Conservation (phyloP, 2,888 invertebrate genomes). For the Synergus japonicus region DNA sequence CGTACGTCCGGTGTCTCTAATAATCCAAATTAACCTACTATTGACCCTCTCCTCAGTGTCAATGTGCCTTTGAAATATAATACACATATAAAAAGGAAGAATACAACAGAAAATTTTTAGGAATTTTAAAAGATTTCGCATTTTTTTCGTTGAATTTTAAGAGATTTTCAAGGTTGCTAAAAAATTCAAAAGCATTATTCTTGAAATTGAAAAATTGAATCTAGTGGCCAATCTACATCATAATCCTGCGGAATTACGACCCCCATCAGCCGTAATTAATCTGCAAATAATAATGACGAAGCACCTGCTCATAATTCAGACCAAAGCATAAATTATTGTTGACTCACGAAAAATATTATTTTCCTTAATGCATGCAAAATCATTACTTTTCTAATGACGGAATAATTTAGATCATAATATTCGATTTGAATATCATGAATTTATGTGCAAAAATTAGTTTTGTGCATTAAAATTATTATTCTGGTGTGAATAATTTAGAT, state of each 20-base stretch:
- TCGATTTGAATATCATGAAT: no score
- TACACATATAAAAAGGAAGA: background rate
- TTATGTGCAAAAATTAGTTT: no score
- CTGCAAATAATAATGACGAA: slow-evolving; percentile 54
- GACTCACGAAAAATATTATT: slow-evolving; percentile 43
- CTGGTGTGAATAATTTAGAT: no score
- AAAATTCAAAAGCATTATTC: no score
- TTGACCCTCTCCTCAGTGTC: slow-evolving; percentile 56
- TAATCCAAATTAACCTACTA: slow-evolving; percentile 68
- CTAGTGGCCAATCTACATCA: slow-evolving; percentile 16
- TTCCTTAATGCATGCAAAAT: no score
- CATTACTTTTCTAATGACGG: no score
- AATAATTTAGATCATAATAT: no score
- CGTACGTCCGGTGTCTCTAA: slow-evolving; percentile 67
- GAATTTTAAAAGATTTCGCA: no score
- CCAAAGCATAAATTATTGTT: slow-evolving; percentile 57
- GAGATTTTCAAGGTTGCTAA: no score
- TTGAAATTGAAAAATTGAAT: no score
- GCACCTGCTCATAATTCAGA: slow-evolving; percentile 55
- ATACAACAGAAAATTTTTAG: background rate
- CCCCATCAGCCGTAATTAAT: slow-evolving; percentile 57
- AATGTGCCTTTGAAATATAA: slow-evolving; percentile 32
- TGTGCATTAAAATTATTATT: no score
- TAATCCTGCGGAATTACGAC: slow-evolving; percentile 51
- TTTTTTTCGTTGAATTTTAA: no score